Percentiles rank a stretch among this genome's conserved stretches.
These are phyloP conservation scores for Ascaphus truei DNA, from an alignment of 2,113 vertebrate species.

Conservation along the genomic window DNA sequence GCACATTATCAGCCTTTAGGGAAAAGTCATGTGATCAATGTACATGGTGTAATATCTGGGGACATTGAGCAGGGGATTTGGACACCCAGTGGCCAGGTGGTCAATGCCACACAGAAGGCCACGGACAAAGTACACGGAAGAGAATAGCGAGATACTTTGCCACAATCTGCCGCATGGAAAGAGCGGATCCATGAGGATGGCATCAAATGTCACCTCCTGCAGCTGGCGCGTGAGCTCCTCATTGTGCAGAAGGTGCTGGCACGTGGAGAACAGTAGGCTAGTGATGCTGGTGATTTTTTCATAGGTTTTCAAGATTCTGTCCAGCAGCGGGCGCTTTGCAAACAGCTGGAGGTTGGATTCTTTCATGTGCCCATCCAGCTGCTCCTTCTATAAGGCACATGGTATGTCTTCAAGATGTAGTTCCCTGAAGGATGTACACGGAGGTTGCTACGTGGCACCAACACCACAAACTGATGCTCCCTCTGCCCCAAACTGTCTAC, in stretches of 20 bases:
- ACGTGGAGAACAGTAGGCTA: slow-evolving; percentile 21
- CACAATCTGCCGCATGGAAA: slow-evolving; percentile 65
- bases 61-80: slow-evolving; percentile 61
- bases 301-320: slow-evolving; percentile 28
- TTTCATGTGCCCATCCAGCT: slow-evolving; percentile 41
- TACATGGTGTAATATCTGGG: slow-evolving; percentile 39
- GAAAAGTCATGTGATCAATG: slow-evolving; percentile 43
- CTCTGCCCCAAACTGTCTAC: slow-evolving; percentile 58
- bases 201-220: slow-evolving; percentile 43
- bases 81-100: slow-evolving; percentile 51
- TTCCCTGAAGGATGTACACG: slow-evolving; percentile 54
- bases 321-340: slow-evolving; percentile 33
- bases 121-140: slow-evolving; percentile 58
- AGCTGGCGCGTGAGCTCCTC: slow-evolving; percentile 51
- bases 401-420: slow-evolving; percentile 49
- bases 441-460: slow-evolving; percentile 61
- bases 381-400: slow-evolving; percentile 57
- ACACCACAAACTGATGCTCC: slow-evolving; percentile 61
- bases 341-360: neutral
- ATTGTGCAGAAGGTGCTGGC: slow-evolving; percentile 41
- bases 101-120: slow-evolving; percentile 64
- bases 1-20: slow-evolving; percentile 34
- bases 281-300: neutral
- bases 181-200: slow-evolving; percentile 66
- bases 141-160: slow-evolving; percentile 52